These are phyloP conservation scores for Calliopsis andreniformis DNA, from an alignment of 1,140 invertebrate species.

Conservation along the genomic window DNA sequence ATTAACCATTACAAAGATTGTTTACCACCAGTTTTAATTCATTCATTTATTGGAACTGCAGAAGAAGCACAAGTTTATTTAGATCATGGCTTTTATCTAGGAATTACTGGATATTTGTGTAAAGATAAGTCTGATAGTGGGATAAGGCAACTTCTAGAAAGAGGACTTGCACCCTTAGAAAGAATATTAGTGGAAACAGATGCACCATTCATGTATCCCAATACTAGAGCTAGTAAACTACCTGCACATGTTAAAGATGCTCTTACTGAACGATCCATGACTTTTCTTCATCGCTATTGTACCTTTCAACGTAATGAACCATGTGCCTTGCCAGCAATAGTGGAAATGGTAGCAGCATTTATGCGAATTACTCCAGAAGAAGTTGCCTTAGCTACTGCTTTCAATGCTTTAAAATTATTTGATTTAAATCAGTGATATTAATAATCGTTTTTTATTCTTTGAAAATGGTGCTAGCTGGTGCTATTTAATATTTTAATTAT, in stretches of 20 bases:
- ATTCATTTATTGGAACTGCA: slow-evolving; percentile 95
- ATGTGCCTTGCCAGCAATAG: slow-evolving; percentile 94
- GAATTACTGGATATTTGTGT: slow-evolving; percentile 94
- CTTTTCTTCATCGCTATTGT: slow-evolving; percentile 89
- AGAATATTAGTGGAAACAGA: slow-evolving; percentile 94
- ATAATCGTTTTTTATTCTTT: slow-evolving; percentile 67
- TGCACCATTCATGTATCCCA: slow-evolving; percentile 98
- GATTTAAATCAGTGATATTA: slow-evolving; percentile 90
- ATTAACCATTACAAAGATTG: slow-evolving; percentile 82
- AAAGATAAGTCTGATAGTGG: slow-evolving; percentile 97
- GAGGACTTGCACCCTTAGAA: slow-evolving; percentile 91
- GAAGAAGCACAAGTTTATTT: slow-evolving; percentile 93
- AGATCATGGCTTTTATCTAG: slow-evolving; percentile 93
- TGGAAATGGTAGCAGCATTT: slow-evolving; percentile 96
- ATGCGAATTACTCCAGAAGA: slow-evolving; percentile 93
- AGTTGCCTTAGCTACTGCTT: slow-evolving; percentile 94
- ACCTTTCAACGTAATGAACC: slow-evolving; percentile 98
- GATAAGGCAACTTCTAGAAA: slow-evolving; percentile 90
- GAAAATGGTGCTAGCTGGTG: slow-evolving; percentile 61
- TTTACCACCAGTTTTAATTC: slow-evolving; percentile 92
- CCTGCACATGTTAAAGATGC: slow-evolving; percentile 92
- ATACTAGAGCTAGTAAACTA: slow-evolving; percentile 95
- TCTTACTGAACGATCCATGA: slow-evolving; percentile 91
- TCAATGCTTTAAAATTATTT: slow-evolving; percentile 96
- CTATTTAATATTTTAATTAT: slow-evolving; percentile 47